Evolutionary conservation across 2,113 vertebrate species (phyloP), one percentile per base, ranked within the genome.

Genomic region (Colaptes auratus): DNA sequence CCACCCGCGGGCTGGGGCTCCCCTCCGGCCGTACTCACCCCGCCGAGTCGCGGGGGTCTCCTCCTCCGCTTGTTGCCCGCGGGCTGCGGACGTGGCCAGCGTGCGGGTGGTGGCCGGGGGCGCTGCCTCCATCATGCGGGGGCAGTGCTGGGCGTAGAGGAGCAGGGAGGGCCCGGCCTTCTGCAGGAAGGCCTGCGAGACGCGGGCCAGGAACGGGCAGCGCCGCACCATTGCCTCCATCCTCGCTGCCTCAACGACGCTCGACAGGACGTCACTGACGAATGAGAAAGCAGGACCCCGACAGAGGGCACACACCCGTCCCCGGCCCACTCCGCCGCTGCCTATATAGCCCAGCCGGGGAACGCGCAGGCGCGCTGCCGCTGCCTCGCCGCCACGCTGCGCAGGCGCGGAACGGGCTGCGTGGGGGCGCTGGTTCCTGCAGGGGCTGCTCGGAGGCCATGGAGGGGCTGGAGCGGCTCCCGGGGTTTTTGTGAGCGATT

Each of bases 141-240:
- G 99, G 90, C 99, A 99, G 82, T 97, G 98, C 95, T 99, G 98
- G 24, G 99, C 99, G 31, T 99, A 99, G 7, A 98, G 97, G 28
- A 99, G 96, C 96, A 99, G 92, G 7, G 98, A 98, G 70, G 98
- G 98, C 60, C 98, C 98, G 20, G 99, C 97, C 95, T 99, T 99
- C 97, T 99, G 99, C 90, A 99, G 96, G 95, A 99, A 99, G 30
- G 98, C 95, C 96, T 99, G 99, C 8, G 99, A 98, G 74, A 99
- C 98, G 3, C 98, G 98, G 64, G 99, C 98, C 95, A 99, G 96
- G 97, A 99, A 99, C 0, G 99, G 99, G 96, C 99, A 99, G 82
- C 99, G 98, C 17, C 99, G 98, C 48, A 99, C 97, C 12, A 99
- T 96, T 10, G 99, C 98, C 90, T 99, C 99, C 99, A 99, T 99